These are phyloP conservation scores for Philereme vetulata DNA, from an alignment of 2,888 invertebrate species.

Conservation along the genomic window DNA sequence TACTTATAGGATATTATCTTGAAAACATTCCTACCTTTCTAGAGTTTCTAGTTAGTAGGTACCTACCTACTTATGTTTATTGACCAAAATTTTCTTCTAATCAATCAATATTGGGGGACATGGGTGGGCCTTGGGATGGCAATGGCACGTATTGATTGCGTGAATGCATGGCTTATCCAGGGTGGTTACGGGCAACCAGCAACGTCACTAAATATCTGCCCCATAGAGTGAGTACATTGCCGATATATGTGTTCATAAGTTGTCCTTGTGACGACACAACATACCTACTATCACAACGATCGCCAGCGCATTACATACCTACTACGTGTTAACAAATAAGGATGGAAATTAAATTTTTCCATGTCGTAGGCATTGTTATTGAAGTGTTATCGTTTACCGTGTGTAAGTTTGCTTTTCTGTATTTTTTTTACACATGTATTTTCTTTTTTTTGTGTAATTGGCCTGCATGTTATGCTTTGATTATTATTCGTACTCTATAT, in stretches of 20 bases:
- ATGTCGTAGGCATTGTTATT: conserved; percentile 13
- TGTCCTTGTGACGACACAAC: conserved; percentile 19
- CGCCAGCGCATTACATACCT: conserved; percentile 17
- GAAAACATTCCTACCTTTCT: too few species aligned
- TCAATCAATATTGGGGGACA: background rate
- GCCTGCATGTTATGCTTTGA: conserved; percentile 9
- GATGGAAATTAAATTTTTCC: conserved; percentile 23
- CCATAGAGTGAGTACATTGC: background rate
- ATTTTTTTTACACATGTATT: background rate
- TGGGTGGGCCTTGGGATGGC: background rate
- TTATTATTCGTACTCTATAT: background rate
- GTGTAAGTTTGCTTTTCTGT: background rate
- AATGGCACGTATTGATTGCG: conserved; percentile 4
- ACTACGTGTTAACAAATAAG: conserved; percentile 23
- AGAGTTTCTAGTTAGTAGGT: too few species aligned
- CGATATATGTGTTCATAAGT: conserved; percentile 3
- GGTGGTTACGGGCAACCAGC: background rate
- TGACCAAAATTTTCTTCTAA: too few species aligned
- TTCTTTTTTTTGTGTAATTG: conserved; percentile 3
- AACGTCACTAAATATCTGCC: background rate
- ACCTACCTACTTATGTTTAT: too few species aligned
- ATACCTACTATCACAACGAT: conserved; percentile 14
- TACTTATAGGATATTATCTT: too few species aligned
- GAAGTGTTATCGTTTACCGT: conserved; percentile 11
- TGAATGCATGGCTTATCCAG: conserved; percentile 2